A percentile compares a stretch with the other conserved stretches of the same genome.
Conservation (phyloP, 2,797 vertebrate species). For the Enoplosus armatus region DNA sequence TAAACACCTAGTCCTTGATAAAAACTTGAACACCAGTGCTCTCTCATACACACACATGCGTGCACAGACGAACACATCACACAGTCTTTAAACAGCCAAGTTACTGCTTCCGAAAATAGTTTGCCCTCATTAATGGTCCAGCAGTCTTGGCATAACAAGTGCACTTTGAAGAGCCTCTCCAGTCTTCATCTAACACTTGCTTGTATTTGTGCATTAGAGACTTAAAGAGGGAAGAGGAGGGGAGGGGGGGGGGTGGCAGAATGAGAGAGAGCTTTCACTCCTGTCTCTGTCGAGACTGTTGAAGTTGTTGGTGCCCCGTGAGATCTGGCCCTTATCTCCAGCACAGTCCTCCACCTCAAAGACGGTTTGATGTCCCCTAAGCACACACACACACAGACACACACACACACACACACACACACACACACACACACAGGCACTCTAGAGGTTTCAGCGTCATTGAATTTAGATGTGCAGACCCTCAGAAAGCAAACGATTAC, state of each 20-base stretch:
- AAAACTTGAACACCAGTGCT: conserved; percentile 38
- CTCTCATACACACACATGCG: not conserved
- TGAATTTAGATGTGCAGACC: conserved; percentile 16
- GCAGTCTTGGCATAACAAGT: conserved; percentile 78
- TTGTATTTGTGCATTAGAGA: conserved; percentile 67
- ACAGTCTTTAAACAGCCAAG: conserved; percentile 67
- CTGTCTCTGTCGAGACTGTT: conserved; percentile 57
- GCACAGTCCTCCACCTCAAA: conserved; percentile 74
- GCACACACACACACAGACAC: not conserved
- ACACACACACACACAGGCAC: conserved; percentile 20
- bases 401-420: conserved; percentile 22
- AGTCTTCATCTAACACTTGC: conserved; percentile 69
- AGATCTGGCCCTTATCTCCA: conserved; percentile 73
- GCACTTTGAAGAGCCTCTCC: conserved; percentile 76
- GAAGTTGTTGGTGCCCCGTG: conserved; percentile 53
- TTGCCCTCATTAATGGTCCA: conserved; percentile 80
- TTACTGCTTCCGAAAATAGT: conserved; percentile 78
- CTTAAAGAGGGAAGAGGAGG: conserved; percentile 28
- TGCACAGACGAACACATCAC: conserved; percentile 28
- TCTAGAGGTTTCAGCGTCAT: not conserved
- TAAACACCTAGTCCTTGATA: conserved; percentile 61
- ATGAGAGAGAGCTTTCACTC: conserved; percentile 51
- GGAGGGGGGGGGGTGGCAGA: not conserved
- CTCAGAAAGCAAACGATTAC: conserved; percentile 22
- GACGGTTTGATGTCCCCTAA: conserved; percentile 60